phyloP scores from a whole-genome alignment of 2,888 invertebrate species.

The Caenorhabditis wallacei region DNA sequence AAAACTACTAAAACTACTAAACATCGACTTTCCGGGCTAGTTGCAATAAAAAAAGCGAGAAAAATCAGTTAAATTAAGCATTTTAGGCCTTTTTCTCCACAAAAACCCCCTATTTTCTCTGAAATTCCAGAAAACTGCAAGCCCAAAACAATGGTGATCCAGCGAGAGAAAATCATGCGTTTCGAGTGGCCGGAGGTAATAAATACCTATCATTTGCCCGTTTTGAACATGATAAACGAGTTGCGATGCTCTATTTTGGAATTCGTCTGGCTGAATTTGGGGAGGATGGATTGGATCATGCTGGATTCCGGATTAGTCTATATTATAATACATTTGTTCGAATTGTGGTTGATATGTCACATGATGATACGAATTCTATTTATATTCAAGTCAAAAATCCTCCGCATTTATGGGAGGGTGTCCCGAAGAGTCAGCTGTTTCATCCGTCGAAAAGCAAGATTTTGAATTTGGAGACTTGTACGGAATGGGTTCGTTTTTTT shows the following conservation, averaged over 20 bases:
- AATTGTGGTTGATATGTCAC: conserved; percentile 64
- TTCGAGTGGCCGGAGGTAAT: conserved; percentile 64
- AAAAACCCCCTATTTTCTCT: conserved; percentile 14
- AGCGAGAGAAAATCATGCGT: conserved; percentile 33
- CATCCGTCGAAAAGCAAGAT: conserved; percentile 56
- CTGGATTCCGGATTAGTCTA: conserved; percentile 66
- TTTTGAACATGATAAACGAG: conserved; percentile 74
- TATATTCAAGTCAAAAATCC: conserved; percentile 69
- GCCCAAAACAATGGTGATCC: conserved; percentile 39
- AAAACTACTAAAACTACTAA: no score
- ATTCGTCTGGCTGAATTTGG: conserved; percentile 50
- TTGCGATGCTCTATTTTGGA: conserved; percentile 70
- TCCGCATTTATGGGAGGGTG: conserved; percentile 73
- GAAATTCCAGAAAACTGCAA: conserved; percentile 62
- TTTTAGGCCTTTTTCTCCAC: background rate
- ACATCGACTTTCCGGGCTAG: no score
- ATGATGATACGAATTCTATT: conserved; percentile 51
- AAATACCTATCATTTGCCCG: conserved; percentile 66
- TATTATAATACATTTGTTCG: conserved; percentile 59
- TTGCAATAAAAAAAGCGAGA: no score
- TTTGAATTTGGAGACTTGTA: conserved; percentile 69
- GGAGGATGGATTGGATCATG: conserved; percentile 68
- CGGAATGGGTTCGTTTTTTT: conserved; percentile 62
- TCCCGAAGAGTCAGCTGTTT: conserved; percentile 57
- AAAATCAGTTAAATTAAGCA: no score